A percentile compares a stretch with the other conserved stretches of the same genome.
phyloP scores from a whole-genome alignment of 92 coral and sea anemone genomes.

The Parazoanthus darwini region DNA sequence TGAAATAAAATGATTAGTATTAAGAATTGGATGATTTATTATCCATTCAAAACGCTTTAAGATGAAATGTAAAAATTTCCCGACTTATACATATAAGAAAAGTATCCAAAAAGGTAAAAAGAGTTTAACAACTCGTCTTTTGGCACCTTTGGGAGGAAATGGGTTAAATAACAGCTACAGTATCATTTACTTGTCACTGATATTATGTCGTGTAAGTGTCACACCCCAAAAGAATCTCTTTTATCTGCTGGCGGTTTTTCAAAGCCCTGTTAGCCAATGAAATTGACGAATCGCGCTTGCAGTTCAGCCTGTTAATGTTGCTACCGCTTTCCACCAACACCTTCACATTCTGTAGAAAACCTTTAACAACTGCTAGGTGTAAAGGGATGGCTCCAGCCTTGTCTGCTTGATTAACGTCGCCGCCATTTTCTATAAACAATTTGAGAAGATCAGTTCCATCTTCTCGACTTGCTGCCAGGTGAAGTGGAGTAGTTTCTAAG shows the following conservation, averaged over 20 bases:
- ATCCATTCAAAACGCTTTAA: too few relatives aligned
- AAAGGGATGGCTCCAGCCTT: constrained; percentile 1
- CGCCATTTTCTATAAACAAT: constrained; percentile 8
- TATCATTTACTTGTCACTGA: background rate
- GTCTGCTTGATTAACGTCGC: background rate
- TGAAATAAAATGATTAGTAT: too few relatives aligned
- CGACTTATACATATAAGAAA: too few relatives aligned
- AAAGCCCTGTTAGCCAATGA: constrained; percentile 14
- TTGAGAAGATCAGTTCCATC: constrained; percentile 23
- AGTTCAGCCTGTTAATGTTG: background rate
- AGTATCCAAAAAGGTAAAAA: too few relatives aligned
- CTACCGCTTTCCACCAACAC: constrained; percentile 25
- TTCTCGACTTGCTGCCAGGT: constrained; percentile 21
- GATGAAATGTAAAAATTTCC: too few relatives aligned
- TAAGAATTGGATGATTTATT: too few relatives aligned
- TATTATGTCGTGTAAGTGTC: background rate
- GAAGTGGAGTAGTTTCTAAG: constrained; percentile 1
- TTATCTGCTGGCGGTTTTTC: constrained; percentile 22
- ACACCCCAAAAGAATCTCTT: background rate
- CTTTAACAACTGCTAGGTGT: constrained; percentile 26
- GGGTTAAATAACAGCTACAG: too few relatives aligned
- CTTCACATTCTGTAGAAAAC: constrained; percentile 19
- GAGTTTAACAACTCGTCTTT: too few relatives aligned
- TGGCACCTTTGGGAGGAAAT: too few relatives aligned
- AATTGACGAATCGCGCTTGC: background rate